Base-by-base conservation (phyloP, 2,113 vertebrate species). In the Indicator maculatus region DNA sequence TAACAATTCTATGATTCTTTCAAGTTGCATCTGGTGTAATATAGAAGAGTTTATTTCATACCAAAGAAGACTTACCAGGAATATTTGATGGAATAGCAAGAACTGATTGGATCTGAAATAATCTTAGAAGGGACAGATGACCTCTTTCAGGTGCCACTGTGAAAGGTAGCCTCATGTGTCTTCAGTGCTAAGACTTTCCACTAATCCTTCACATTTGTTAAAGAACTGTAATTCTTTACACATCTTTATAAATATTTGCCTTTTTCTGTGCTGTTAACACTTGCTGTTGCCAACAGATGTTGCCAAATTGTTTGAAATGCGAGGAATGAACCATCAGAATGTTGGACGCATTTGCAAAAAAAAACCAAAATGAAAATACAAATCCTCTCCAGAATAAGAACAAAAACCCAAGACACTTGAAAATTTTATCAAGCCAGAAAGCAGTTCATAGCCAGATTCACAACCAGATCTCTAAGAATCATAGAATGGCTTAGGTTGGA, bases 261-360 rank as follows among this genome's bases (percentile, higher is more conserved):
- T 64, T 84, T 84, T 86, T 69, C 71, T 79, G 5, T 65, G 23
- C 28, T 78, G 36, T 59, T 89, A 82, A 89, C 31, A 72, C 8
- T 84, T 89, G 19, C 13, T 61, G 31, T 58, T 95, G 79, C 39
- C 20, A 80, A 91, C n/a, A 76, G 55, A 75, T 67, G 16, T 56
- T 81, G 69, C 38, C 41, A 72, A 36, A 53, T 93, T 88, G n/a
- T 69, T 79, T 77, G 45, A 75, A 92, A 84, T 55, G n/a, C n/a
- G 82, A 65, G n/a, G 59, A 90, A 75, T 14, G 12, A 94, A 41
- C 56, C 11, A 9, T n/a, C 58, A 47, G 21, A 16, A 71, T 69
- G 83, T 70, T 60, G 10, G 64, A 60, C 16, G 5, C 18, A 70
- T 63, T 80, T 83, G 23, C 1, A 1, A 2, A 20, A 41, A 31